A percentile compares a stretch with the other conserved stretches of the same genome.
Conservation (phyloP, 2,888 invertebrate genomes). For the Tholera decimalis region DNA sequence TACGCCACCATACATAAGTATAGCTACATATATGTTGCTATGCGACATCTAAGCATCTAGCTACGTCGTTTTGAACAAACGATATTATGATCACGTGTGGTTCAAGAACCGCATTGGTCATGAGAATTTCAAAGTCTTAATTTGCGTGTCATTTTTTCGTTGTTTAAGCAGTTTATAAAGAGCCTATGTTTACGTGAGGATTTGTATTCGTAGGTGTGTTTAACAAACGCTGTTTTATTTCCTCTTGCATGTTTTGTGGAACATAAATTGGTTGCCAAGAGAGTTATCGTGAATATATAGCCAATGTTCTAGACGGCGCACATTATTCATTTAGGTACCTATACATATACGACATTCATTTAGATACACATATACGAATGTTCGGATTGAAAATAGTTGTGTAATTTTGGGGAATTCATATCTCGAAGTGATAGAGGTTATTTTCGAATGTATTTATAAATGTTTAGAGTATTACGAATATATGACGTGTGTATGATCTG, state of each 20-base stretch:
- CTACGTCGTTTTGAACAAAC: constrained; percentile 27
- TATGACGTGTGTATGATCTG: constrained; percentile 10
- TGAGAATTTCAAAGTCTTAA: constrained; percentile 20
- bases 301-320: constrained; percentile 53
- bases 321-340: constrained; percentile 63
- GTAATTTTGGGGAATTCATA: constrained; percentile 47
- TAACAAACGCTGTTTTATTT: constrained; percentile 15
- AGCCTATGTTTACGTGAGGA: constrained; percentile 1
- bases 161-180: background rate
- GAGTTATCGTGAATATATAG: constrained; percentile 49
- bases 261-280: constrained; percentile 26
- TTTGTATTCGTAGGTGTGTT: constrained; percentile 4
- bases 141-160: constrained; percentile 16
- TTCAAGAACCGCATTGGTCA: constrained; percentile 20
- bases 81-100: constrained; percentile 29
- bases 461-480: constrained; percentile 19
- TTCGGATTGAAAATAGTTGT: constrained; percentile 42
- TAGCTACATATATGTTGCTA: constrained; percentile 58
- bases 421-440: constrained; percentile 34
- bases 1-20: constrained; percentile 62
- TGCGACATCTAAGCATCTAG: constrained; percentile 45
- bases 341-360: no score
- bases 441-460: constrained; percentile 39
- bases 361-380: constrained; percentile 8
- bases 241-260: constrained; percentile 11